phyloP scores from a whole-genome alignment of 2,797 vertebrate species.

The Mus caroli region DNA sequence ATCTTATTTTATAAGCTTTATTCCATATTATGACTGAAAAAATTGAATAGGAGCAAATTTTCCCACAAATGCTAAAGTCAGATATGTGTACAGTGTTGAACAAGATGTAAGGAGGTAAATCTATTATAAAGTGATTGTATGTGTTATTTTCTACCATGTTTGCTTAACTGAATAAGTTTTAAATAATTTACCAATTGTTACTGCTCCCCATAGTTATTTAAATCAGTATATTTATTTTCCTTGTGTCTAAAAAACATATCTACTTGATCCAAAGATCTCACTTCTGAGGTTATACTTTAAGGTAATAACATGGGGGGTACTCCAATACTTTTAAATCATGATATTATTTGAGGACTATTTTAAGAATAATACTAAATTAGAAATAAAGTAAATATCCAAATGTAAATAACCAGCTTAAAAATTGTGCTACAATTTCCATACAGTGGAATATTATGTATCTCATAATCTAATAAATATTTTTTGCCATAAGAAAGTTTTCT shows the following conservation, averaged over 20 bases:
- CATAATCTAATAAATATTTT: not conserved
- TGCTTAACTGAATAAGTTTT: not conserved
- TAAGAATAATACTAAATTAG: not conserved
- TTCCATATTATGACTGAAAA: conserved; percentile 1
- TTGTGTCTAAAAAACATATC: not conserved
- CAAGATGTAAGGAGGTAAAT: not conserved
- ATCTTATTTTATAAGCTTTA: not conserved
- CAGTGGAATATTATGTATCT: not conserved
- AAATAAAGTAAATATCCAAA: conserved; percentile 31
- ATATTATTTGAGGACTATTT: conserved; percentile 2
- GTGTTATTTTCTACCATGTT: conserved; percentile 8
- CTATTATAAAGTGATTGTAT: not conserved
- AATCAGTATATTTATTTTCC: not conserved
- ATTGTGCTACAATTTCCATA: not conserved
- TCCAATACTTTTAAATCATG: not conserved
- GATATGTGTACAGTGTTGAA: not conserved
- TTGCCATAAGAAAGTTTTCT: not conserved
- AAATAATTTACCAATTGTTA: not conserved
- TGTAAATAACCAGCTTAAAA: not conserved
- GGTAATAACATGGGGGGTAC: not conserved
- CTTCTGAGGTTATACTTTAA: not conserved
- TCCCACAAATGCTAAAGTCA: not conserved
- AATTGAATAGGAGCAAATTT: not conserved
- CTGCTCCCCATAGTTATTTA: not conserved
- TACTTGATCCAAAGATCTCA: conserved; percentile 17